Evolutionary conservation across 2,888 invertebrate genomes (phyloP), one percentile per base, ranked within the genome.

Genomic region (Exephanes ischioxanthus): DNA sequence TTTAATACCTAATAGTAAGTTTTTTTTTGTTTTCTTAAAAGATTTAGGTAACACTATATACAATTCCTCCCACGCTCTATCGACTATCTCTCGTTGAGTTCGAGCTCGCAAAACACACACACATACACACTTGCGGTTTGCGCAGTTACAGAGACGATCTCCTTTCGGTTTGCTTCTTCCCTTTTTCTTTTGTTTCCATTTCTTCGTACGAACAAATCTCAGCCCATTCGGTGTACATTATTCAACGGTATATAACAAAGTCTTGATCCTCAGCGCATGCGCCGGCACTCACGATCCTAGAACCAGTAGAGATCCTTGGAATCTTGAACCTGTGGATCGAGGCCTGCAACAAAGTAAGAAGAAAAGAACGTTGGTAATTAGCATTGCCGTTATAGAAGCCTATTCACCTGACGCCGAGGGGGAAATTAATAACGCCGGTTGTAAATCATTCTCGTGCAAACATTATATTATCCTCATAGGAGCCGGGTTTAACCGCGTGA

Each of bases 231-330:
- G 70, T 61, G 48, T 61, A 61, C 79, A 79, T 63, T 70, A 67
- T 75, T 85, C 41, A 85, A 85, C 85, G 82, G 75, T 83, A 80
- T 80, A 80, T 85, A 85, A 83, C 83, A 84, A 81, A 81, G 83
- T 83, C 84, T 78, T 84, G 66, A 76, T 81, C 66, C 78, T 55
- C 67, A 79, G 76, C 85, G 58, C 73, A 58, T 30, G 67, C 87
- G 87, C 81, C 86, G 87, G 45, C 55, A 80, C 88, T 89, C 67
- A 67, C 80, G 88, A 86, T 90, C 90, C 90, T 92, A 93, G 88
- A 92, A 93, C 93, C 93, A 93, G 86, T 92, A 93, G 68, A 93
- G 91, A 88, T 93, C 92, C 88, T 93, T 93, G 87, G 93, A 92
- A 83, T 93, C 93, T 83, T 93, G 93, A 63, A 93, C 92, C 88